A percentile compares a stretch with the other conserved stretches of the same genome.
phyloP scores from a whole-genome alignment of 2,113 vertebrate species.

The Prolemur simus region DNA sequence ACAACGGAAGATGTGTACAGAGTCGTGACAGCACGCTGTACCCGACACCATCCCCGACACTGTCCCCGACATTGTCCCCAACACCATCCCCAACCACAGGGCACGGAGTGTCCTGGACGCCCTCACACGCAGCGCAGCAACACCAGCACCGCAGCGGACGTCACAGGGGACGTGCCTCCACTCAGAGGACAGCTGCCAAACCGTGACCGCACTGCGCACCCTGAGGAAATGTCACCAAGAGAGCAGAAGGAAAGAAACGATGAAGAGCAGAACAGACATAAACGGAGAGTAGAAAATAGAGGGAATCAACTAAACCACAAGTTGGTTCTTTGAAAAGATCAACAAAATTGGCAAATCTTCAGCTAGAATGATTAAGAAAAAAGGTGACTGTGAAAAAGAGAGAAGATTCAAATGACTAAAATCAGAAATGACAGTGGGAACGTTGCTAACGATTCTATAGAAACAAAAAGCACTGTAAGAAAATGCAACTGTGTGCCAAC shows the following conservation, averaged over 20 bases:
- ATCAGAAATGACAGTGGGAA: background rate
- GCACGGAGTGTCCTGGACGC: accelerated
- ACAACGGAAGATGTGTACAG: accelerated
- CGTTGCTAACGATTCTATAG: no score
- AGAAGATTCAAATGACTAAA: background rate
- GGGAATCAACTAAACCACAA: background rate
- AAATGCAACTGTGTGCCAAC: no score
- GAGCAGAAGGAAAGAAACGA: background rate
- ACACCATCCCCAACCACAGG: background rate
- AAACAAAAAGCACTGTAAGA: no score
- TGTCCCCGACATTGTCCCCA: no score
- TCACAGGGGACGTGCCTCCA: no score
- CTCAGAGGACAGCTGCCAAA: background rate
- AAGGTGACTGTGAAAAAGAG: background rate
- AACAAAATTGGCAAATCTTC: background rate
- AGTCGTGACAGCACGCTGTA: background rate
- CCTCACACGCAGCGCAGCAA: background rate
- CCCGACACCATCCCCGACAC: no score
- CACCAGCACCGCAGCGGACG: no score
- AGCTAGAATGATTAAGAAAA: background rate
- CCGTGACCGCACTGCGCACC: accelerated
- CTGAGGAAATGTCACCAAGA: no score
- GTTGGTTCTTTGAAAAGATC: background rate
- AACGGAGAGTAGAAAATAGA: no score
- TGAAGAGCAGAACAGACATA: background rate